Evolutionary conservation across 2,797 vertebrate genomes (phyloP).

Genomic region (Vespertilio murinus): DNA sequence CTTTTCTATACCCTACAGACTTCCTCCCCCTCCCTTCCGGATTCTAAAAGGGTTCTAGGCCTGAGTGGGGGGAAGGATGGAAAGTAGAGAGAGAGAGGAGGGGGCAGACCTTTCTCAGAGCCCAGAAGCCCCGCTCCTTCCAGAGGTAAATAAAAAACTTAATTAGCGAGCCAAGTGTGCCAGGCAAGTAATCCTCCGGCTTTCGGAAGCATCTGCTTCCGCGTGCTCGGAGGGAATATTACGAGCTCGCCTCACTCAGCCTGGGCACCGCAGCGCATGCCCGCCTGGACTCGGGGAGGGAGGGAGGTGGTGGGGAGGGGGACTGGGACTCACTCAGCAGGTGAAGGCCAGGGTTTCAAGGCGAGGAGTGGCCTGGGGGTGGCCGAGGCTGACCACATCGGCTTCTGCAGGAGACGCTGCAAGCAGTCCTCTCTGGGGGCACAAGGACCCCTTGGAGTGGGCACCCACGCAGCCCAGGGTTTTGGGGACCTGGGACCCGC

Average conservation of each 20-base stretch:
- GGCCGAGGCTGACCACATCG: not conserved
- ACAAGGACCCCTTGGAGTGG: not conserved
- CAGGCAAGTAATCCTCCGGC: conserved; percentile 72
- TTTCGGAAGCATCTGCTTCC: conserved; percentile 77
- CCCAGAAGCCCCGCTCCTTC: conserved; percentile 56
- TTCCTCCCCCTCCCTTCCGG: not conserved
- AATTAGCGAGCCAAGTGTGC: conserved; percentile 72
- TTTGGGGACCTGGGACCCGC: not conserved
- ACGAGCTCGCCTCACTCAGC: conserved; percentile 28
- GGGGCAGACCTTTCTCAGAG: not conserved
- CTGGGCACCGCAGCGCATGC: not conserved
- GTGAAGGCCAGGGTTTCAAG: not conserved
- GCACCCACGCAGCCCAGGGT: not conserved
- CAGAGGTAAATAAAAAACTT: conserved; percentile 80
- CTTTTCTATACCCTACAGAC: not conserved
- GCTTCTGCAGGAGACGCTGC: not conserved
- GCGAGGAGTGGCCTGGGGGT: not conserved
- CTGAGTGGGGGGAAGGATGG: not conserved
- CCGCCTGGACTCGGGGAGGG: fast-evolving
- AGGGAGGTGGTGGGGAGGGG: too few relatives aligned
- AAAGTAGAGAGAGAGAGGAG: not conserved
- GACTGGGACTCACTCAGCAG: fast-evolving
- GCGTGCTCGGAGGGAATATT: conserved; percentile 12
- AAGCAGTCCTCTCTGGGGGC: not conserved
- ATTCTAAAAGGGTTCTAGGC: not conserved